These are phyloP conservation scores for Tenrec ecaudatus DNA, from an alignment of 2,113 vertebrate species.

Conservation along the genomic window DNA sequence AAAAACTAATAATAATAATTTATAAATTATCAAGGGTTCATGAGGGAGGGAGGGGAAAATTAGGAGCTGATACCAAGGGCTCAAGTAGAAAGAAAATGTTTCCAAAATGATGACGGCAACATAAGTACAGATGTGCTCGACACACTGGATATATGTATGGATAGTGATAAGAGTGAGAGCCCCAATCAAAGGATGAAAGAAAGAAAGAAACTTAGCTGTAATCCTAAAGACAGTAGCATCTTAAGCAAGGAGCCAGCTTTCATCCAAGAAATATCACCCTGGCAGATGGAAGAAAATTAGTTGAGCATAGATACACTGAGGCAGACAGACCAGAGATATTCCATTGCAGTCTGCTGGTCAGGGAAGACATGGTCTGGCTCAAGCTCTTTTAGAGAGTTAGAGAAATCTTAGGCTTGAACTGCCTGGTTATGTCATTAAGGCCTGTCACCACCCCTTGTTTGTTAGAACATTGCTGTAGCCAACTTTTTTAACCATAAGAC, in stretches of 20 bases:
- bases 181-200: too few species aligned
- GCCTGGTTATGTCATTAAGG: conserved; percentile 65
- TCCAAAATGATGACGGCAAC: too few species aligned
- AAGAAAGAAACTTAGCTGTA: not conserved
- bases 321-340: not conserved
- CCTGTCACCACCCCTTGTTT: conserved; percentile 37
- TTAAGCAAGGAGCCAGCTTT: not conserved
- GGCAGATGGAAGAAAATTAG: not conserved
- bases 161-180: too few species aligned
- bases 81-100: too few species aligned
- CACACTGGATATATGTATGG: too few species aligned
- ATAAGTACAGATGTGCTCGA: too few species aligned
- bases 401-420: not conserved
- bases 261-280: not conserved
- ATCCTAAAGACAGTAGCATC: not conserved
- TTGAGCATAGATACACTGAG: too few species aligned
- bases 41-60: too few species aligned
- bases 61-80: too few species aligned
- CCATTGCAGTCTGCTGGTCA: not conserved
- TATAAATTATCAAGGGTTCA: too few species aligned
- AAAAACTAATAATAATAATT: too few species aligned
- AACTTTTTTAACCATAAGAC: conserved; percentile 64
- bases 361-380: not conserved
- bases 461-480: conserved; percentile 59
- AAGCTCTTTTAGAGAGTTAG: not conserved